Evolutionary conservation across 1,140 invertebrate species (phyloP).

Genomic region (Hycleus cichorii): DNA sequence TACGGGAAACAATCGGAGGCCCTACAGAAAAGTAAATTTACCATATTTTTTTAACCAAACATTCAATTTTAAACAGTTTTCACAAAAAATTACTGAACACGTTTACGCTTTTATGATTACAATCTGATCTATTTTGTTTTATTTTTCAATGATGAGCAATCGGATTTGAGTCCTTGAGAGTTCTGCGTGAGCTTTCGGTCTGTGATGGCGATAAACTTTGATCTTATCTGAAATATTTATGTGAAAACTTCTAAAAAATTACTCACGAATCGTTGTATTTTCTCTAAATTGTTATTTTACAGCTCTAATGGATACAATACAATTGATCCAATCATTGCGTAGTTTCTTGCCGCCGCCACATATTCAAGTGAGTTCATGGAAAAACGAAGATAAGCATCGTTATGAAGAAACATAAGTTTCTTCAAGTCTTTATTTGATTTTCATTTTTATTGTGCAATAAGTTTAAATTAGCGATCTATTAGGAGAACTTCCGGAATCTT

Average conservation of each 20-base stretch:
- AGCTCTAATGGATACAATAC: constrained; percentile 79
- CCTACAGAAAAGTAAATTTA: constrained; percentile 62
- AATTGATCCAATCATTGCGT: constrained; percentile 71
- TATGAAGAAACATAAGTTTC: constrained; percentile 40
- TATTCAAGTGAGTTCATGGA: constrained; percentile 80
- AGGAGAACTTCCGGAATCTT: constrained; percentile 3
- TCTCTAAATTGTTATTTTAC: constrained; percentile 25
- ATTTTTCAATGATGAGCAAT: constrained; percentile 26
- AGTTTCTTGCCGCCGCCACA: constrained; percentile 77
- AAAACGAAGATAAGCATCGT: constrained; percentile 74
- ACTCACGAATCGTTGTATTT: too few relatives aligned
- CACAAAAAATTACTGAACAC: neutral
- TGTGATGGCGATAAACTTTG: constrained; percentile 34
- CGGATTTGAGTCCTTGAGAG: constrained; percentile 35
- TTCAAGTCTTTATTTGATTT: neutral
- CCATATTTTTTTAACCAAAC: neutral
- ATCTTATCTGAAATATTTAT: constrained; percentile 38
- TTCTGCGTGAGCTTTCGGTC: constrained; percentile 30
- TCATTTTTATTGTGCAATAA: neutral
- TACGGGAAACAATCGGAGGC: constrained; percentile 82
- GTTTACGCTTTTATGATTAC: neutral
- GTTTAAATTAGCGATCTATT: constrained; percentile 1
- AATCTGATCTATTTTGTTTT: neutral
- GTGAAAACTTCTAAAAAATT: constrained; percentile 19
- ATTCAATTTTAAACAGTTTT: neutral